phyloP scores from a whole-genome alignment of 2,797 vertebrate species.

The Urophycis tenuis region DNA sequence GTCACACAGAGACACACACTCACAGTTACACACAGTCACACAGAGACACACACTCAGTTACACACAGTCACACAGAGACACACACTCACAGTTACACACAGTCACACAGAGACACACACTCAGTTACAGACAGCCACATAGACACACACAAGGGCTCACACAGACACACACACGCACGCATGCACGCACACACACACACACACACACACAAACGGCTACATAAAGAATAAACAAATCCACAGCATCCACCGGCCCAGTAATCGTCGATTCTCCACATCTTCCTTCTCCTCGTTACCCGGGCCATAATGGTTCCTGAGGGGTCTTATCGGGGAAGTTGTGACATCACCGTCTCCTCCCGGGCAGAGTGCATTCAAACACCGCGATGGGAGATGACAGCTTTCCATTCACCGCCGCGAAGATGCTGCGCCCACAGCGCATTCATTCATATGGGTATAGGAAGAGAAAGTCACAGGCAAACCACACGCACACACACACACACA shows the following conservation, averaged over 20 bases:
- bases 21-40: neutral
- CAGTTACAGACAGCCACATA: neutral
- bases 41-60: neutral
- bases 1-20: neutral
- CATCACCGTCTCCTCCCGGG: conserved; percentile 49
- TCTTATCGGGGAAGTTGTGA: conserved; percentile 56
- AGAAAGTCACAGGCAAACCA: conserved; percentile 38
- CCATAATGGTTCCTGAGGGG: conserved; percentile 41
- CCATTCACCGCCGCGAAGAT: conserved; percentile 45
- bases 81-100: too few relatives aligned
- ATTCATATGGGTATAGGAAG: conserved; percentile 39
- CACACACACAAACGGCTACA: neutral
- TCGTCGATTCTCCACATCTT: conserved; percentile 37
- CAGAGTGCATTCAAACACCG: conserved; percentile 45
- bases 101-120: neutral
- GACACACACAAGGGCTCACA: neutral
- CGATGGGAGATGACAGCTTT: conserved; percentile 44
- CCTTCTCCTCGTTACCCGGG: conserved; percentile 25
- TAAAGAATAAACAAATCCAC: neutral
- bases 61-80: neutral
- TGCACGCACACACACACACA: neutral
- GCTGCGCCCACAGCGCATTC: conserved; percentile 49
- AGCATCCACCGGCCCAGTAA: conserved; percentile 27
- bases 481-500: conserved; percentile 31
- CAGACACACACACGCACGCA: too few relatives aligned